Conservation (phyloP, 2,113 vertebrate genomes). For the Prietella phreatophila region DNA sequence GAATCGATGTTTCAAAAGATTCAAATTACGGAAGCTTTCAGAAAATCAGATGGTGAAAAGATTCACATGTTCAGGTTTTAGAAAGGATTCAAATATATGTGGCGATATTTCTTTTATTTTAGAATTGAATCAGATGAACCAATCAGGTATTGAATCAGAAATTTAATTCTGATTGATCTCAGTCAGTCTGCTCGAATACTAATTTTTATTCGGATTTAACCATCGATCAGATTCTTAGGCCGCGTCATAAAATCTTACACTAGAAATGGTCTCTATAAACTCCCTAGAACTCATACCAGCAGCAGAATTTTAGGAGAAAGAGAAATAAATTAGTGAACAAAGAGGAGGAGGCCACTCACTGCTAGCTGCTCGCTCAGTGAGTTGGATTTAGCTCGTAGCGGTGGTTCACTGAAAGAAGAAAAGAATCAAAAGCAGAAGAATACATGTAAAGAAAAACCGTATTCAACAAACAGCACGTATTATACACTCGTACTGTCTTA, state of each 20-base stretch:
- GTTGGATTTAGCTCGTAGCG: conserved; percentile 83
- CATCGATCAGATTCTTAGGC: not conserved
- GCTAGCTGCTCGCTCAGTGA: conserved; percentile 87
- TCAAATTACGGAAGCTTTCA: not conserved
- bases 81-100: not conserved
- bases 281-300: not conserved
- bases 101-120: not conserved
- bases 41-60: not conserved
- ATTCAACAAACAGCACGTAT: not conserved
- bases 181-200: not conserved
- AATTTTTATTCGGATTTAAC: not conserved
- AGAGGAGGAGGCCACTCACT: conserved; percentile 63
- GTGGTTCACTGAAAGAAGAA: conserved; percentile 75
- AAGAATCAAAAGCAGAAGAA: not conserved
- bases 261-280: not conserved
- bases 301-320: not conserved
- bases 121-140: not conserved
- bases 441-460: not conserved
- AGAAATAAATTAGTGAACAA: not conserved
- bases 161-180: not conserved
- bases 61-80: not conserved
- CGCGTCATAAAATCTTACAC: not conserved
- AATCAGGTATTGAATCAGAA: not conserved
- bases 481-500: not conserved
- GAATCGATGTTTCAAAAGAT: too few relatives aligned